These are phyloP conservation scores for Scleropages formosus DNA, from an alignment of 2,797 vertebrate species.

Conservation along the genomic window DNA sequence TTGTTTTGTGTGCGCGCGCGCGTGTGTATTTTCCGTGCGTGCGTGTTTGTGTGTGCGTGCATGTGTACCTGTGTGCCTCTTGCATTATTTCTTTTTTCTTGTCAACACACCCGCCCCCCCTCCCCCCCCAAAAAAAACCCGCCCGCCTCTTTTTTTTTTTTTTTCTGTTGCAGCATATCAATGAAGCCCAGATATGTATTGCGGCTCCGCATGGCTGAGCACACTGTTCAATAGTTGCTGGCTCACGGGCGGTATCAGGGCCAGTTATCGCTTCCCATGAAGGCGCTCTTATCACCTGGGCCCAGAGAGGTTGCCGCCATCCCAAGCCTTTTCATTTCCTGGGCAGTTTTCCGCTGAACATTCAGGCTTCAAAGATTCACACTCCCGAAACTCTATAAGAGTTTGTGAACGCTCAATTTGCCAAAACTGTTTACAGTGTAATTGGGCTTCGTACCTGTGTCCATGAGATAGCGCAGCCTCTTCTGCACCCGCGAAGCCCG, in stretches of 20 bases:
- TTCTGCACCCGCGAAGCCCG: slow-evolving; percentile 98
- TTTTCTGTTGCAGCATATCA: slow-evolving; percentile 97
- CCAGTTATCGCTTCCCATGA: slow-evolving; percentile 97
- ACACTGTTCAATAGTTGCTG: slow-evolving; percentile 91
- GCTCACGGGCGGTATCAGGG: slow-evolving; percentile 41
- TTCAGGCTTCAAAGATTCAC: slow-evolving; percentile 99
- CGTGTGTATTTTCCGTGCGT: slow-evolving; percentile 44
- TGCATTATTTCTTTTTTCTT: slow-evolving; percentile 51
- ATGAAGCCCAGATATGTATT: slow-evolving; percentile 99
- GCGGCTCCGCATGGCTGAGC: slow-evolving; percentile 96
- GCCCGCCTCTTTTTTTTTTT: background rate
- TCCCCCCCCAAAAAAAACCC: background rate
- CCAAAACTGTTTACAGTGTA: slow-evolving; percentile 99
- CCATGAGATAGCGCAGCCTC: slow-evolving; percentile 99
- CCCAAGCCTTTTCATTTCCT: slow-evolving; percentile 95
- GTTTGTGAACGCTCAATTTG: slow-evolving; percentile 96
- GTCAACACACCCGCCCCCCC: slow-evolving; percentile 17
- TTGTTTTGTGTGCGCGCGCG: slow-evolving; percentile 29
- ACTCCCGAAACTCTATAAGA: slow-evolving; percentile 93
- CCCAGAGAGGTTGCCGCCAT: slow-evolving; percentile 99
- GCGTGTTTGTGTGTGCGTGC: slow-evolving; percentile 27
- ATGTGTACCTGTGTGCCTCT: slow-evolving; percentile 57
- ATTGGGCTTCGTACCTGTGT: slow-evolving; percentile 99
- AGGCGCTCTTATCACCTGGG: slow-evolving; percentile 99
- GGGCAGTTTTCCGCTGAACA: slow-evolving; percentile 73